Base-by-base conservation (phyloP, 2,888 invertebrate species). In the Sesia apiformis region DNA sequence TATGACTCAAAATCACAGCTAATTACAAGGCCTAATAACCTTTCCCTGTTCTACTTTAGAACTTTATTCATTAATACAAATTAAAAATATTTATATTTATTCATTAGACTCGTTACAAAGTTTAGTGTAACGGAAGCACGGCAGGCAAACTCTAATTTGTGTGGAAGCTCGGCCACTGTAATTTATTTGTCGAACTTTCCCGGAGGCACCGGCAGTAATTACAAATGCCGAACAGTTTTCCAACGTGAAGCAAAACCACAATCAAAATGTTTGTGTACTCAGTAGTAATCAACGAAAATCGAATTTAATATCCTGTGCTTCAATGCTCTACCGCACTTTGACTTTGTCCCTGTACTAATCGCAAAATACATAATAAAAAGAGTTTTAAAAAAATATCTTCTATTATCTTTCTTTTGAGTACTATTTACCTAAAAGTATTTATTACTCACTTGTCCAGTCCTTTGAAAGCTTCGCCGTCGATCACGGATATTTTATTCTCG, bases 391-490 rank as follows among this genome's bases (percentile, higher is more conserved):
- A 23, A 23, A 23, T 23, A 23, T 23, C 23, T 23, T 23, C 23
- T 2, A 23, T 23, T 23, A 23, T 23, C 2, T 23, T 23, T 23
- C 3, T n/a, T 46, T 46, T 46, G 4, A 46, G 23, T 3, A 52
- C 39, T 8, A 46, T 53, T 55, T 23, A 49, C 49, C 4, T 42
- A n/a, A 52, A 53, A 39, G 54, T 54, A 53, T 56, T 23, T 23
- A 51, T 51, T 60, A 90, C 93, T 92, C 87, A 96, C 95, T 96
- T 96, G 69, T 96, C 96, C 4, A 97, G 88, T 55, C 97, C 97
- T 63, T 94, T 92, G 78, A 97, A 97, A 42, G 97, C 96, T 59
- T 95, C 94, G 5, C 92, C 91, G 73, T 96, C 96, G 62, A 97
- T 93, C 54, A 90, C 91, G 64, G 92, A 92, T 72, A 97, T 94